Base-by-base conservation (phyloP, 2,888 invertebrate genomes). In the Torymus auratus region DNA sequence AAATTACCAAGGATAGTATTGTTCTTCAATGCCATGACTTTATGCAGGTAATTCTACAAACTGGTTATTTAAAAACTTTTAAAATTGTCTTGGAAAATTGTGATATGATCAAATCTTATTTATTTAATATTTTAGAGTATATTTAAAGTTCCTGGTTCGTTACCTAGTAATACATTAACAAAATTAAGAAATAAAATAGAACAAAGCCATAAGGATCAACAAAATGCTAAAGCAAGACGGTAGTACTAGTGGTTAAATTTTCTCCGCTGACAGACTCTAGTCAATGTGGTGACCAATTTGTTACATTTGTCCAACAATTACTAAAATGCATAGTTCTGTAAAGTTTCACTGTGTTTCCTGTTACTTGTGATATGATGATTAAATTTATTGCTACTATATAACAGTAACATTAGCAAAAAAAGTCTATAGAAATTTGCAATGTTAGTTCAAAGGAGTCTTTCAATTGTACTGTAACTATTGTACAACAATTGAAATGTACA, bases 21-120 rank as follows among this genome's bases (percentile, higher is more conserved):
- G 95, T 96, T 72, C 92, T 96, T 73, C 94, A 97, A 89, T 98
- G 98, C 89, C 98, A 98, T 91, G 94, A 94, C 84, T 98, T 98
- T 91, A 96, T 98, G 94, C 93, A 96, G 93, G 97, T 96, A 90
- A 90, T 90, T 88, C 81, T 67, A 14, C 11, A 62, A 75, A 75
- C 56, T 20, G 78, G 74, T 78, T 62, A 15, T 60, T 67, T 23
- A 11, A 53, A 52, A 23, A 14, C 15, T 20, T 23, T 61, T 28
- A 15, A 62, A 53, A 52, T 56, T 68, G n/a, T 28, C 3, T n/a
- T n/a, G n/a, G n/a, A n/a, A n/a, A n/a, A n/a, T n/a, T n/a, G n/a
- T n/a, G n/a, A n/a, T n/a, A n/a, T 23, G 17, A 23, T 60, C n/a
- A 58, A 74, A 71, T 77, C 60, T 17, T n/a, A 60, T 68, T 23